Evolutionary conservation across 2,113 vertebrate species (phyloP).

Genomic region (Rhadina sibilatrix): DNA sequence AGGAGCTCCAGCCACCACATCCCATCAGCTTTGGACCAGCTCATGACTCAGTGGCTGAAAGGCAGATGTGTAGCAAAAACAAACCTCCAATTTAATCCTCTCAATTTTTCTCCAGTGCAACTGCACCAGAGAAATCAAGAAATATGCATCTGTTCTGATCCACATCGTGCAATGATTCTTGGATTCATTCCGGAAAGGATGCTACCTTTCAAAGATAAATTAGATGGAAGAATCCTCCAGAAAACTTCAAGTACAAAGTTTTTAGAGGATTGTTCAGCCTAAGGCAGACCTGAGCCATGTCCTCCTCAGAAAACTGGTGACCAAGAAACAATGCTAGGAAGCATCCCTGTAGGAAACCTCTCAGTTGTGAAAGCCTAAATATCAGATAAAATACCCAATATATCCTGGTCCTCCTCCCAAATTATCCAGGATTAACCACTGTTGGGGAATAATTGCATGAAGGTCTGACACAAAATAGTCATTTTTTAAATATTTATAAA

Average conservation of each 20-base stretch:
- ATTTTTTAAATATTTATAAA: neutral
- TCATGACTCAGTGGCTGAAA: neutral
- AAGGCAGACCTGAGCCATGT: neutral
- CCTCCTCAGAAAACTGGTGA: neutral
- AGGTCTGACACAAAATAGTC: neutral
- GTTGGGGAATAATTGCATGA: neutral
- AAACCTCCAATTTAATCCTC: neutral
- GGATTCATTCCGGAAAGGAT: neutral
- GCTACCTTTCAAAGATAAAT: neutral
- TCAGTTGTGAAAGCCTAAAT: neutral
- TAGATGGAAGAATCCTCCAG: neutral
- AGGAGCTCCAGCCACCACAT: neutral
- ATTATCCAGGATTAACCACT: neutral
- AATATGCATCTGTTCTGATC: neutral
- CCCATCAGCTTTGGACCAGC: neutral
- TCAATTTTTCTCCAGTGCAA: neutral
- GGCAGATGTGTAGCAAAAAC: neutral
- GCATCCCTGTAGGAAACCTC: neutral
- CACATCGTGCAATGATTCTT: neutral
- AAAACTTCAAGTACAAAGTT: neutral
- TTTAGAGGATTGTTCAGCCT: neutral
- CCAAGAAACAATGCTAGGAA: neutral
- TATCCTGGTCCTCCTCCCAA: neutral
- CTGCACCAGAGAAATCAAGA: neutral
- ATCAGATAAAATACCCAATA: neutral